Percentiles rank a stretch among this genome's conserved stretches.
These are phyloP conservation scores for Leptodactylus fallax DNA, from an alignment of 2,797 vertebrate genomes.

Conservation along the genomic window DNA sequence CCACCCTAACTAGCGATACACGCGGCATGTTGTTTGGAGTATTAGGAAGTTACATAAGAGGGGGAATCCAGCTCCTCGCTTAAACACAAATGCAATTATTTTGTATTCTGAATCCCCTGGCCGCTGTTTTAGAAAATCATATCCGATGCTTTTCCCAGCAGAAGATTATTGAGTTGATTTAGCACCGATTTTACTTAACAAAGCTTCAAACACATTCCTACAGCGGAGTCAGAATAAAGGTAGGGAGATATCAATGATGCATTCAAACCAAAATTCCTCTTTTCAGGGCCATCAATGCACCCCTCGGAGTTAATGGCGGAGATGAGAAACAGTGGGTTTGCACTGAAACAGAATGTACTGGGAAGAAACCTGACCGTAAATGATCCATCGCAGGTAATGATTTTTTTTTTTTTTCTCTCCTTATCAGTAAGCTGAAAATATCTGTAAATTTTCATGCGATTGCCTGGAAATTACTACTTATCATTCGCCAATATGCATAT, in stretches of 20 bases:
- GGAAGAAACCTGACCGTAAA: conserved; percentile 94
- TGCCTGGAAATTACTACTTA: conserved; percentile 81
- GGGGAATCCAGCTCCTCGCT: conserved; percentile 84
- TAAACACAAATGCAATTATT: conserved; percentile 94
- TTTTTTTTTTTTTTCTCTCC: conserved; percentile 68
- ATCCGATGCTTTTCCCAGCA: conserved; percentile 98
- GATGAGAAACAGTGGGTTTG: conserved; percentile 99
- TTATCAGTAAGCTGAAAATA: conserved; percentile 82
- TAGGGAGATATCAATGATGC: conserved; percentile 89
- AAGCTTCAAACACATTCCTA: conserved; percentile 92
- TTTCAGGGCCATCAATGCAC: conserved; percentile 99
- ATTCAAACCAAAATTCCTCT: conserved; percentile 96
- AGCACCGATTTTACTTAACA: conserved; percentile 97
- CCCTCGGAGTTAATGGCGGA: conserved; percentile 99
- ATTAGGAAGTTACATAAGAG: conserved; percentile 83
- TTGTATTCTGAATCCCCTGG: conserved; percentile 93
- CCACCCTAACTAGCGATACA: conserved; percentile 78
- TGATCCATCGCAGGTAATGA: conserved; percentile 98
- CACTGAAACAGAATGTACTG: conserved; percentile 99
- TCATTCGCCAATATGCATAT: conserved; percentile 83
- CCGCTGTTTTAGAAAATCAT: conserved; percentile 96
- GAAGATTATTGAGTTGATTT: conserved; percentile 99
- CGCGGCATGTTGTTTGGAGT: conserved; percentile 77
- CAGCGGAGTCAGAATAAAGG: conserved; percentile 89
- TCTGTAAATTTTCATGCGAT: conserved; percentile 82